These are phyloP conservation scores for Trichoplusia ni DNA, from an alignment of 1,140 invertebrate genomes.

Conservation along the genomic window DNA sequence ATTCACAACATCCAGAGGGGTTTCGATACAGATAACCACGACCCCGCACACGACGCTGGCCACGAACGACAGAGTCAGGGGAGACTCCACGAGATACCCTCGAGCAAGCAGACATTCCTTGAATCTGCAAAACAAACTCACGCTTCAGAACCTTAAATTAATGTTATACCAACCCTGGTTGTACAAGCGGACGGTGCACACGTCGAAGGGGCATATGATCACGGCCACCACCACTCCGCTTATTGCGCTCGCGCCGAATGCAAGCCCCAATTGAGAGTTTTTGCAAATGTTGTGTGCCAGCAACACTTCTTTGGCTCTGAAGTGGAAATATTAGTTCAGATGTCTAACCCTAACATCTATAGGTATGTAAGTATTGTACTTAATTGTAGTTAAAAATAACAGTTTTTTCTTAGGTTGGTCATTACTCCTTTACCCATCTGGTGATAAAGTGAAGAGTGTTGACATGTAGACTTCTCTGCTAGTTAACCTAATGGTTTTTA, in stretches of 20 bases:
- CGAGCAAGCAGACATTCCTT: slow-evolving; percentile 82
- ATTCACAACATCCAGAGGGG: slow-evolving; percentile 87
- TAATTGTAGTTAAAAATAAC: too few relatives aligned
- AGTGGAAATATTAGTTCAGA: slow-evolving; percentile 23
- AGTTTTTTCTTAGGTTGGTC: too few relatives aligned
- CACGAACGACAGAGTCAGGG: slow-evolving; percentile 84
- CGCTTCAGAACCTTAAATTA: background rate
- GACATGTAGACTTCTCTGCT: too few relatives aligned
- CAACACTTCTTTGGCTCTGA: slow-evolving; percentile 82
- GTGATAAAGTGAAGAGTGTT: too few relatives aligned
- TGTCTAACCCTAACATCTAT: background rate
- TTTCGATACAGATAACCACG: slow-evolving; percentile 86
- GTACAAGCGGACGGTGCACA: slow-evolving; percentile 91
- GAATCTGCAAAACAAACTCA: slow-evolving; percentile 55
- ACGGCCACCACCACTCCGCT: slow-evolving; percentile 88
- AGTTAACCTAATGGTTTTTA: too few relatives aligned
- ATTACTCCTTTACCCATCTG: too few relatives aligned
- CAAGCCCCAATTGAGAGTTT: slow-evolving; percentile 82
- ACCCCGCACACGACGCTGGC: slow-evolving; percentile 88
- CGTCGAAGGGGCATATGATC: slow-evolving; percentile 92
- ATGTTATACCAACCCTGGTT: slow-evolving; percentile 88
- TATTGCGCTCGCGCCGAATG: slow-evolving; percentile 87
- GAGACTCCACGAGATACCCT: slow-evolving; percentile 80
- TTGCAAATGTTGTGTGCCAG: slow-evolving; percentile 81
- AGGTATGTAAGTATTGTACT: background rate